Base-by-base conservation (phyloP, 2,113 vertebrate genomes). In the Crotalus tigris region DNA sequence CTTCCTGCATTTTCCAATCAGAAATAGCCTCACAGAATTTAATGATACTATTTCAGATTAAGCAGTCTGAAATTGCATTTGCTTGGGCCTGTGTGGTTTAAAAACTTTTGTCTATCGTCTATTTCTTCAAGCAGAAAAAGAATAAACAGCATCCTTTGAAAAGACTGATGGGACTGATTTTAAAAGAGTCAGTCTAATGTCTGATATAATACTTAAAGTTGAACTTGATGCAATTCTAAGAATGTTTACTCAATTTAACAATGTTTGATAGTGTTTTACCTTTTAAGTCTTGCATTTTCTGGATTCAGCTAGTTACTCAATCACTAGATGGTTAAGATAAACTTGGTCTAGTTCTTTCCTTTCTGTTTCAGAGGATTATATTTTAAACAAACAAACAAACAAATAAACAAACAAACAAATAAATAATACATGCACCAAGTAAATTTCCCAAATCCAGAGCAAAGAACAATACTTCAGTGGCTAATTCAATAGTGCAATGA, bases 11-110 rank as follows among this genome's bases (percentile, higher is more conserved):
- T 85, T 89, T 29, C 54, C 33, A 29, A 85, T 85, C 53, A 55
- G 61, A 87, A 88, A 26, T 7, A 55, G 49, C 21, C 23, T 55
- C 3, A 2, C 13, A 49, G 23, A 88, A 53, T 10, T 29, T 12
- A 33, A 46, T 59, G 29, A 11, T 55, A 86, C 59, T 29, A n/a
- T 57, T 86, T 29, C 33, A 61, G 55, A 61, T 53, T 54, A n/a
- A 92, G 44, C 19, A 51, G 1, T 87, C 12, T 15, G 19, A 92
- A 59, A 39, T 53, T 85, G 19, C 53, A 85, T 33, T 49, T 61
- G 54, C 75, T 87, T 54, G 24, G 23, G 49, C 29, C 88, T 33
- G 59, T 0, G 2, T 0, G 5, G n/a, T 0, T 61, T 24, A 85
- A 89, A 92, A 81, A n/a, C 8, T 3, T 49, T 49, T 85, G 86